Evolutionary conservation across 2,888 invertebrate genomes (phyloP), one percentile per base, ranked within the genome.

Genomic region (Salticus scenicus): DNA sequence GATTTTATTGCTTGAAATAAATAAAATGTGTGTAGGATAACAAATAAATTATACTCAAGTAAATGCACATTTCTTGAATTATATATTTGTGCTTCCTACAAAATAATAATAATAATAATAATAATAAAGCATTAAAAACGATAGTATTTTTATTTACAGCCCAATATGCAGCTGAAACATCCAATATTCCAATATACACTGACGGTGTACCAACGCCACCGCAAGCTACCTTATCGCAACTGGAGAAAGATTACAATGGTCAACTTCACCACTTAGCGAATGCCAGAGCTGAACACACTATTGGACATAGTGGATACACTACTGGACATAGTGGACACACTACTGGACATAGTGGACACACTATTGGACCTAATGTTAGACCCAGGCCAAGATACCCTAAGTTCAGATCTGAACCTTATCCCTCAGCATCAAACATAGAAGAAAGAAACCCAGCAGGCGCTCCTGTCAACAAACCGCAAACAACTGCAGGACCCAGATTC

Each of bases 181-280:
- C 77, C 14, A 30, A 63, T 8, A 41, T 77, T 14, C 83, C 83
- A 0, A 7, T 84, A 14, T 84, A 84, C 73, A 84, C 73, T 0
- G 83, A 84, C 30, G 83, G 77, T 0, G 33, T 51, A 20, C 72
- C 83, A 0, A 84, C 77, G 0, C 77, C 57, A 0, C 83, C 77
- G 0, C 83, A 83, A 37, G 51, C 17, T 10, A 84, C 83, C 12
- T 28, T 84, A 2, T 77, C 83, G 7, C 72, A 73, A n/a, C 57
- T 77, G 7, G 77, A 77, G n/a, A 77, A 41, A 47, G 77, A 83
- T 8, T 83, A 83, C 76, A 83, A 76, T 20, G 42, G 37, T 1
- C 67, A 67, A 2, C 71, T 84, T 0, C 66, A 72, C 7, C 30
- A 37, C n/a, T 28, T 71, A 1, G 72, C 83, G 17, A 31, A 31